Evolutionary conservation across 2,797 vertebrate genomes (phyloP).

Genomic region (Thalassophryne amazonica): DNA sequence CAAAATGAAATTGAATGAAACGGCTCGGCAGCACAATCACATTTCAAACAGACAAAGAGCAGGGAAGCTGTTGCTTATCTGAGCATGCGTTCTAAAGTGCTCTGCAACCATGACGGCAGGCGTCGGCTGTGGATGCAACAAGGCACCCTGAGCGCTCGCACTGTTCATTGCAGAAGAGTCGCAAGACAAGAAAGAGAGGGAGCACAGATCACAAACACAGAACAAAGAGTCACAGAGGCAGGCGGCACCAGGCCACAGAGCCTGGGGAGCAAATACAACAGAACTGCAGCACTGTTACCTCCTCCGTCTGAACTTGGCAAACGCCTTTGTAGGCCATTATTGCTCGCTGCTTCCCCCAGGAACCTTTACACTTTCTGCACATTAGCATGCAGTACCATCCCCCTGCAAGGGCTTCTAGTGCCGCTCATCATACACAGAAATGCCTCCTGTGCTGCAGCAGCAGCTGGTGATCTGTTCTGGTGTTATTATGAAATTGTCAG

Average conservation of each 20-base stretch:
- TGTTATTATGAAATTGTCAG: neutral
- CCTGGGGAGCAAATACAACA: constrained; percentile 18
- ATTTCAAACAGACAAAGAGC: constrained; percentile 63
- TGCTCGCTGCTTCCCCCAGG: constrained; percentile 55
- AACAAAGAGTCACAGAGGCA: constrained; percentile 61
- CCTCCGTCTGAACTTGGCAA: constrained; percentile 61
- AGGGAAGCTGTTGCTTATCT: constrained; percentile 61
- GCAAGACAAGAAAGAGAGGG: constrained; percentile 17
- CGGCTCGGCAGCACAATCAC: constrained; percentile 31
- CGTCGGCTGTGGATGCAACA: constrained; percentile 53
- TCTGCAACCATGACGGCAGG: constrained; percentile 44
- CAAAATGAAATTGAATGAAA: constrained; percentile 37
- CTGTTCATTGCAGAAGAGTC: constrained; percentile 23
- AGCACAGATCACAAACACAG: constrained; percentile 10
- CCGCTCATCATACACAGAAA: constrained; percentile 35
- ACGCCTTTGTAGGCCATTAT: constrained; percentile 45
- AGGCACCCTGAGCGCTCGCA: constrained; percentile 35
- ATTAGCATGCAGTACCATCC: constrained; percentile 71
- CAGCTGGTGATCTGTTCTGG: constrained; percentile 24
- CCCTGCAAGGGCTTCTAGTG: constrained; percentile 63
- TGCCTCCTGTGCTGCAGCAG: constrained; percentile 37
- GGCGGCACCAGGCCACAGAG: constrained; percentile 7
- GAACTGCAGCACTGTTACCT: constrained; percentile 59
- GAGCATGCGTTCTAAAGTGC: constrained; percentile 57
- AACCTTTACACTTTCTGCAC: constrained; percentile 51